Evolutionary conservation across 2,888 invertebrate species (phyloP).

Genomic region (Drosophila emarginata): DNA sequence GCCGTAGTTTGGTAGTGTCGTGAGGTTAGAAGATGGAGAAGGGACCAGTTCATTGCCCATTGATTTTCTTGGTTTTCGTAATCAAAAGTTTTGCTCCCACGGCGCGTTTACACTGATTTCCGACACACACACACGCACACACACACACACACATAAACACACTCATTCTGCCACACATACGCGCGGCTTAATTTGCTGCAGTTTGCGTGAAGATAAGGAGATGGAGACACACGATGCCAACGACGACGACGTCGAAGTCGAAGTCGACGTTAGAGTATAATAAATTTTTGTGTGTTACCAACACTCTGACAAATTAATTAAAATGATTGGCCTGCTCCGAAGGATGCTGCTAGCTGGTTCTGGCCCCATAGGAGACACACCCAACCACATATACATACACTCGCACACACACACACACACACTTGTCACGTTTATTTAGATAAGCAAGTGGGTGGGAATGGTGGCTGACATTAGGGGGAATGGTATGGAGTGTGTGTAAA

Average conservation of each 20-base stretch:
- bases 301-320: constrained; percentile 81
- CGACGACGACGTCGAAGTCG: constrained; percentile 4
- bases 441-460: constrained; percentile 42
- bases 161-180: too few species aligned
- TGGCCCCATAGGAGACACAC: constrained; percentile 13
- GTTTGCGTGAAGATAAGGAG: constrained; percentile 2
- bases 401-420: constrained; percentile 31
- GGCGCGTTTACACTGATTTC: constrained; percentile 68
- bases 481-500: constrained; percentile 10
- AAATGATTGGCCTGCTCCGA: constrained; percentile 76
- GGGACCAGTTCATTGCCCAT: constrained; percentile 32
- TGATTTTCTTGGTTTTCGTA: constrained; percentile 73
- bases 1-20: too few species aligned
- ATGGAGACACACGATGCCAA: constrained; percentile 16
- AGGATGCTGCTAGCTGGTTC: neutral
- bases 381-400: constrained; percentile 7
- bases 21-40: neutral
- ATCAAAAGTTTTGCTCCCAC: constrained; percentile 72
- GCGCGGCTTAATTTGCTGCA: too few species aligned
- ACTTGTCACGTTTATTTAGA: constrained; percentile 59
- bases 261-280: constrained; percentile 63
- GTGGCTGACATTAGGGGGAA: neutral
- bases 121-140: constrained; percentile 38
- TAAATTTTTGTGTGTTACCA: constrained; percentile 76
- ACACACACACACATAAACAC: constrained; percentile 10